Base-by-base conservation (phyloP, 2,113 vertebrate genomes). In the Gyps fulvus region DNA sequence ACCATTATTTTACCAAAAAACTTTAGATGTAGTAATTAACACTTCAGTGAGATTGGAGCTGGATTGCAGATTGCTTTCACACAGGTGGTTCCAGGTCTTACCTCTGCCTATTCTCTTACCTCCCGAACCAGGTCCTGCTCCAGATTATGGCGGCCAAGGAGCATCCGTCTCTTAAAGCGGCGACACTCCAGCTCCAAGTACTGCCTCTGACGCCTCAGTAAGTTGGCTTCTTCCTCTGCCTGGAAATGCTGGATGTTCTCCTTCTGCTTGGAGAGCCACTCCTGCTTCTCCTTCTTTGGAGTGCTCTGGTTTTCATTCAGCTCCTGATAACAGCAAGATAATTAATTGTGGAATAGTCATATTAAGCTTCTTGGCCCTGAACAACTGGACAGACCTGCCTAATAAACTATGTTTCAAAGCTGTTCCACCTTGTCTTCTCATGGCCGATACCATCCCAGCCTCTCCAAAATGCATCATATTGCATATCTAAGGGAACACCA, bases 161-260 rank as follows among this genome's bases (percentile, higher is more conserved):
- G 98, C 98, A 99, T 99, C 92, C 99, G 98, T 92, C 99, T 98
- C 94, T 99, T 99, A 96, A 99, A 99, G 90, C 99, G 98, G 69
- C 99, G 99, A 93, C 99, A 99, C 97, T 99, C 99, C 67, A 99
- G 98, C 79, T 99, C 99, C 93, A 99, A 96, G 96, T 99, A 99
- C 96, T 99, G 99, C 72, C 99, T 98, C 97, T 99, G 99, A 86
- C 99, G 98, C 62, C 99, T 98, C 90, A 99, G 98, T 47, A 99
- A 98, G 96, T 99, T 99, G 93, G 99, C 99, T 96, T 99, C 99
- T 94, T 99, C 99, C 95, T 99, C 99, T 31, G 99, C 99, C 97
- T 99, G 99, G 97, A 99, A 99, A 98, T 99, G 99, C 93, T 99
- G 99, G 97, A 99, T 99, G 97, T 99, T 99, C 96, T 99, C 99